Evolutionary conservation across 2,888 invertebrate species (phyloP), one percentile per base, ranked within the genome.

Genomic region (Watsonalla cultraria): DNA sequence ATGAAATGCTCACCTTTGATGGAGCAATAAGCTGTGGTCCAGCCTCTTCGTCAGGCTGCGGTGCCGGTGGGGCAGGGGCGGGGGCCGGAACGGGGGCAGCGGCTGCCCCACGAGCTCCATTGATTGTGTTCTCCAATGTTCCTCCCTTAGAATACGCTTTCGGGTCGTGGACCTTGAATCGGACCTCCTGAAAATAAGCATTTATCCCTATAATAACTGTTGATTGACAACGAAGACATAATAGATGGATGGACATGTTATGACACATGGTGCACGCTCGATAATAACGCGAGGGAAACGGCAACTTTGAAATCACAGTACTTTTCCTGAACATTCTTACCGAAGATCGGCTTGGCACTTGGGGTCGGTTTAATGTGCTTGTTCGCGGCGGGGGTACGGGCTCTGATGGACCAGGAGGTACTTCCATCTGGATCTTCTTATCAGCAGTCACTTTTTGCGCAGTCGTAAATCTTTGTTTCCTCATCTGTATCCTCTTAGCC

Each of bases 401-500:
- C 24, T 24, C 24, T 4, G 24, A 24, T 24, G 24, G 93, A 74
- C 93, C 93, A 4, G 94, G 93, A 51, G 94, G 93, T 66, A 95
- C 95, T 81, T 96, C 96, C 65, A 96, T 94, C 72, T 95, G 82
- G 65, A 96, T 92, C 90, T 97, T 97, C 92, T 97, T 97, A 90
- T 97, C 96, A 76, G 97, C 96, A 64, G 96, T 96, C 84, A 97
- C 96, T 91, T 97, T 97, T 84, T 97, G 97, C 74, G 96, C 95
- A 58, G 96, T 95, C 83, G 96, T 92, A 90, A 97, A 96, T 82
- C 97, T 94, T 87, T 96, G 97, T 92, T 98, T 97, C 82, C 97
- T 93, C 97, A 98, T 97, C 88, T 97, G 97, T 90, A 98, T 97
- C 89, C 98, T 93, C 92, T 98, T 98, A 69, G 97, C 98, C 96